Base-by-base conservation (phyloP, 2,113 vertebrate genomes). In the Chlamydotis undulata region DNA sequence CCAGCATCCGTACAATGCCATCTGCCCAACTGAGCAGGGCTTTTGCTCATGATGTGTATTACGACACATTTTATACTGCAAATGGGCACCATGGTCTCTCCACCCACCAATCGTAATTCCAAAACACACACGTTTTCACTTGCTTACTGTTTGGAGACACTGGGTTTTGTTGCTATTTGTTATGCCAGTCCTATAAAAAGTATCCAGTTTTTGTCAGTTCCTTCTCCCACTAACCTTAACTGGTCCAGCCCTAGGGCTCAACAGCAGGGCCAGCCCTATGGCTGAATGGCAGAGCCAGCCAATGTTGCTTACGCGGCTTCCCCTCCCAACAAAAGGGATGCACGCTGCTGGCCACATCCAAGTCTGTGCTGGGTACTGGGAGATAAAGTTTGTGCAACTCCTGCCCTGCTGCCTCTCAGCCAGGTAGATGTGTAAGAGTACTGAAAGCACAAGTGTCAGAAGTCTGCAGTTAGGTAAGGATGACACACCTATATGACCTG, bases 31-130 rank as follows among this genome's bases (percentile, higher is more conserved):
- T 1, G 0, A 61, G 9, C 5, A 1, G 1, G 31, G 10, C 6
- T n/a, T 1, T 53, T 57, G 24, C n/a, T 79, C 41, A n/a, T 10
- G 13, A 14, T 3, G 4, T 61, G 14, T 28, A 12, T 29, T 79
- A 22, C 31, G 47, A 59, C 13, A 24, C 23, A 12, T 6, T 1
- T 0, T 1, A 6, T 24, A 16, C 19, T 10, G 4, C 6, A 2
- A 52, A 68, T 0, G 0, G 23, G 29, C 23, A 35, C 1, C 0
- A 0, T 3, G 22, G 22, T 63, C 31, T 55, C 31, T 68, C 12
- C 16, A 7, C 4, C 26, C 10, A 17, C 7, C 35, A 22, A 4
- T 4, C 16, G 4, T 53, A 37, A 39, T 24, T 71, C 43, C 35
- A 67, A 78, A 85, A 70, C 5, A 23, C 21, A 26, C 0, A 0